phyloP scores from a whole-genome alignment of 2,113 vertebrate species.

The Ahaetulla prasina region DNA sequence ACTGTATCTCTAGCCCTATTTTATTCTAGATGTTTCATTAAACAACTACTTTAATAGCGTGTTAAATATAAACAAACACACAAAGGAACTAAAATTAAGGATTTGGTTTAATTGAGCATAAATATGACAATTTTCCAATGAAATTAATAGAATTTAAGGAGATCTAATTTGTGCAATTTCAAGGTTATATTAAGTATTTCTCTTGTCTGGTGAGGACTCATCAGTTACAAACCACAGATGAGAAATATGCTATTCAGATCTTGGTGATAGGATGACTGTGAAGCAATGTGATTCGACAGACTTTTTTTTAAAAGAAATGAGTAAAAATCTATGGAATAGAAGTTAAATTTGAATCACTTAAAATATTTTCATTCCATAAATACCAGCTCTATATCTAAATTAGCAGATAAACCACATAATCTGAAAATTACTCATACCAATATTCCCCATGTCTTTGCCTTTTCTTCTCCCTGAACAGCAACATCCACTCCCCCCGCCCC shows the following conservation, averaged over 20 bases:
- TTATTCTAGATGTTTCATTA: neutral
- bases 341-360: neutral
- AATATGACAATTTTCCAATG: neutral
- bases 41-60: neutral
- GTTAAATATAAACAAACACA: neutral
- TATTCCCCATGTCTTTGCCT: neutral
- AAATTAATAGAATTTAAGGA: neutral
- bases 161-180: neutral
- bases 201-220: neutral
- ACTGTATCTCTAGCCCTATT: neutral
- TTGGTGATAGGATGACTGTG: neutral
- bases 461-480: neutral
- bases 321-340: neutral
- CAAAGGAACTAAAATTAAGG: neutral
- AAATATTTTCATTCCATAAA: neutral
- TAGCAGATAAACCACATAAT: neutral
- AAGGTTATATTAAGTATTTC: neutral
- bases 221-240: neutral
- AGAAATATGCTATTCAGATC: neutral
- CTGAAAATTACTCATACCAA: neutral
- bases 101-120: neutral
- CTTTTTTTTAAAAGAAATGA: neutral
- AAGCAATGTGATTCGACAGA: neutral
- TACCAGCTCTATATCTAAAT: neutral
- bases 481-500: neutral